Percentiles rank a stretch among this genome's conserved stretches.
phyloP scores from a whole-genome alignment of 1,140 invertebrate genomes.

The roundworm (Caenorhabditis elegans) region DNA sequence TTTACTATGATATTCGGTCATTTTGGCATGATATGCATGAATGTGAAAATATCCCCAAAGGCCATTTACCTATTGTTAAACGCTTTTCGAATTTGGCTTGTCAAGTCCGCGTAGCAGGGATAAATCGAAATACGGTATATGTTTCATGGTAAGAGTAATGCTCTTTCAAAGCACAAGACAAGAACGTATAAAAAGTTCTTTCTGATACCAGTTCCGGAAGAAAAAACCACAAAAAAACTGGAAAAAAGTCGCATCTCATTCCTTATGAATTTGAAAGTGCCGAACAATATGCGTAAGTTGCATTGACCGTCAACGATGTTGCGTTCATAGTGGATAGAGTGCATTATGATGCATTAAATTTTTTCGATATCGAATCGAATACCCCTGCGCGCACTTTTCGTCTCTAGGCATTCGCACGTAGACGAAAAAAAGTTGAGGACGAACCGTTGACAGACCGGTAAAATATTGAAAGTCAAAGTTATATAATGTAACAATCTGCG shows the following conservation, averaged over 20 bases:
- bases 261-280: slow-evolving; percentile 21
- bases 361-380: not conserved
- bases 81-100: too few relatives aligned
- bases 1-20: too few relatives aligned
- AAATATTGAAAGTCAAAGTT: not conserved
- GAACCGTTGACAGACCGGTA: not conserved
- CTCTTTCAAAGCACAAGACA: too few relatives aligned
- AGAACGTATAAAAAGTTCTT: too few relatives aligned
- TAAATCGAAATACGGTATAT: too few relatives aligned
- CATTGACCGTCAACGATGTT: slow-evolving; percentile 27
- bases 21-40: too few relatives aligned
- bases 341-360: slow-evolving; percentile 31
- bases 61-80: too few relatives aligned
- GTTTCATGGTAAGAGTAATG: too few relatives aligned
- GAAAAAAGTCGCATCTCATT: slow-evolving; percentile 18
- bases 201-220: not conserved
- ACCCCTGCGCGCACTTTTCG: not conserved
- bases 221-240: too few relatives aligned
- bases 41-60: too few relatives aligned
- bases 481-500: not conserved
- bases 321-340: slow-evolving; percentile 28
- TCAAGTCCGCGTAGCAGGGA: too few relatives aligned
- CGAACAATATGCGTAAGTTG: slow-evolving; percentile 11
- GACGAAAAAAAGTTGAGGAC: not conserved
- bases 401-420: not conserved